phyloP scores from a whole-genome alignment of 2,888 invertebrate genomes.

The Brachyopa scutellaris region DNA sequence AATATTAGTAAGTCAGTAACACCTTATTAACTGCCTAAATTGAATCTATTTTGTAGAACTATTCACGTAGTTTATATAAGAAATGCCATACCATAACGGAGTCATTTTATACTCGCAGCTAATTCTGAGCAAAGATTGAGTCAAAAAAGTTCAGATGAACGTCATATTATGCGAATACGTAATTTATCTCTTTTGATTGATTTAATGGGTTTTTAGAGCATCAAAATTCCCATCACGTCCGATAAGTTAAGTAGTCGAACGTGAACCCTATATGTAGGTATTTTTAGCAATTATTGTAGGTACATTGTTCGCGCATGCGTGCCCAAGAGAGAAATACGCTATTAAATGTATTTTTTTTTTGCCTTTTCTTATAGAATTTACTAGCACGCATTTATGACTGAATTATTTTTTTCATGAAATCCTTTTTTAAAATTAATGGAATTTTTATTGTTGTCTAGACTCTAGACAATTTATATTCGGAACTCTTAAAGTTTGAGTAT shows the following conservation, averaged over 20 bases:
- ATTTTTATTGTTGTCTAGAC: too few species aligned
- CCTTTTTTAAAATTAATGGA: slow-evolving; percentile 1
- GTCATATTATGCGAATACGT: background rate
- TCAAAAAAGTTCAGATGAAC: background rate
- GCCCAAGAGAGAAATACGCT: background rate
- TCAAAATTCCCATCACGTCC: slow-evolving; percentile 36
- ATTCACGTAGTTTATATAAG: slow-evolving; percentile 34
- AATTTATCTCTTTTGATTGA: slow-evolving; percentile 6
- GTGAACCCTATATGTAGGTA: slow-evolving; percentile 8
- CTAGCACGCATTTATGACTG: background rate
- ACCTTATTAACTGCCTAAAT: background rate
- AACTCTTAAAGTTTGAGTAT: too few species aligned
- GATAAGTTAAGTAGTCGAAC: background rate
- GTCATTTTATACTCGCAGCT: slow-evolving; percentile 7
- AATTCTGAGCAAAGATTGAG: slow-evolving; percentile 17
- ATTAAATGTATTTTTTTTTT: too few species aligned
- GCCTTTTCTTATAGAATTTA: too few species aligned
- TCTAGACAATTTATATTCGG: too few species aligned
- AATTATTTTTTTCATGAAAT: background rate
- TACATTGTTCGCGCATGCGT: slow-evolving; percentile 18
- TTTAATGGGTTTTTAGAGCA: too few species aligned
- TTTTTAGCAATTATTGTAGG: slow-evolving; percentile 24
- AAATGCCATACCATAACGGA: background rate
- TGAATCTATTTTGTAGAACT: background rate
- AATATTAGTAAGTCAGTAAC: slow-evolving; percentile 14